A percentile compares a stretch with the other conserved stretches of the same genome.
phyloP scores from a whole-genome alignment of 1,140 invertebrate genomes.

The Brachionus asplanchnoidis region DNA sequence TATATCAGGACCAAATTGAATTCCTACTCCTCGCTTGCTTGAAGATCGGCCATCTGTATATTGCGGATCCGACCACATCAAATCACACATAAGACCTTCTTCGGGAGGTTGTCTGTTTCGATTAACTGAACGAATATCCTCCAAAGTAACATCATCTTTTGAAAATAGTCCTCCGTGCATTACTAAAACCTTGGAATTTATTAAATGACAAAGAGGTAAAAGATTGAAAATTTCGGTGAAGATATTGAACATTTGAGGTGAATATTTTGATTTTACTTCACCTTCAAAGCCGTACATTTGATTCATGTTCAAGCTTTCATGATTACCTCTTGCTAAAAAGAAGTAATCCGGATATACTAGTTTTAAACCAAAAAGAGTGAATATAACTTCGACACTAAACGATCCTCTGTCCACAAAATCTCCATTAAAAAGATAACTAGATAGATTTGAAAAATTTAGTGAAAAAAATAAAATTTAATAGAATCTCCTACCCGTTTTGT shows the following conservation, averaged over 20 bases:
- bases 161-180: slow-evolving; percentile 93
- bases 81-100: slow-evolving; percentile 84
- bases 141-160: slow-evolving; percentile 77
- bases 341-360: slow-evolving; percentile 93
- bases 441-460: neutral
- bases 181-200: slow-evolving; percentile 82
- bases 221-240: slow-evolving; percentile 98
- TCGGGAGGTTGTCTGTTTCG: slow-evolving; percentile 94
- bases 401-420: slow-evolving; percentile 99
- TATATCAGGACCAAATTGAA: slow-evolving; percentile 83
- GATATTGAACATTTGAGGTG: slow-evolving; percentile 83
- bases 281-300: slow-evolving; percentile 98
- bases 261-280: slow-evolving; percentile 90
- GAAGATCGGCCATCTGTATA: slow-evolving; percentile 74
- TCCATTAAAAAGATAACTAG: slow-evolving; percentile 79
- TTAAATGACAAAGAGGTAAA: slow-evolving; percentile 88
- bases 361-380: slow-evolving; percentile 93
- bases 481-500: slow-evolving; percentile 62
- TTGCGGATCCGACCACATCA: slow-evolving; percentile 97
- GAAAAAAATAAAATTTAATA: too few relatives aligned
- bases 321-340: slow-evolving; percentile 95
- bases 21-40: slow-evolving; percentile 92
- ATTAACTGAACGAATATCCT: slow-evolving; percentile 80
- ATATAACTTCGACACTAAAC: slow-evolving; percentile 98
- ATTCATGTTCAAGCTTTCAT: slow-evolving; percentile 96